Evolutionary conservation across 2,797 vertebrate genomes (phyloP), one percentile per base, ranked within the genome.

Genomic region (Acipenser transmontanus): DNA sequence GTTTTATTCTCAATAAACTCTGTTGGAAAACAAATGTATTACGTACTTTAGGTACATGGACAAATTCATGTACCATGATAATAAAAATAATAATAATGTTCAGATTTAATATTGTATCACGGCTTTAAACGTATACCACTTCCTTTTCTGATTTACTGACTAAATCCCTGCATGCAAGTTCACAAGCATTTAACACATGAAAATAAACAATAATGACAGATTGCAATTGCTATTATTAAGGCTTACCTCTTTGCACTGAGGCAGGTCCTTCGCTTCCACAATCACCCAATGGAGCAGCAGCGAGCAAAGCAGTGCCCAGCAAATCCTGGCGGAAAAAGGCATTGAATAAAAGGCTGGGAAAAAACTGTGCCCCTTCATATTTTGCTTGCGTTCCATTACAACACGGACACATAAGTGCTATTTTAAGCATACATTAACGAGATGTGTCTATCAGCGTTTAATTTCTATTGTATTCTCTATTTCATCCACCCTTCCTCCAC

Each of bases 211-310:
- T 49, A 48, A 56, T n/a, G 14, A 60, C 56, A 63, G 50, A n/a
- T 50, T 34, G 66, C 61, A 34, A 49, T 34, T 48, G 51, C 57
- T 61, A 63, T 66, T 47, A 61, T 61, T 12, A 34, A 59, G 65
- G 64, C 81, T 91, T 82, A 92, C 88, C 88, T 89, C 89, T 6
- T 47, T 76, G 67, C 90, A 92, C 72, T 65, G 80, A 20, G 75
- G 85, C 74, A 80, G 77, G 74, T 70, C 84, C 54, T 51, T 68
- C 50, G 71, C 69, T 57, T 57, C 9, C 65, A 72, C 75, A 65
- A 74, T 77, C 64, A 68, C 76, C 70, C 71, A 34, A 64, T 49
- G 74, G 71, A 84, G 78, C 62, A 66, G n/a, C 72, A 69, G 73
- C 68, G 82, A 72, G 78, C 86, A 67, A 50, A 66, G 7, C 70